Evolutionary conservation across 2,797 vertebrate species (phyloP).

Genomic region (Helarctos malayanus): DNA sequence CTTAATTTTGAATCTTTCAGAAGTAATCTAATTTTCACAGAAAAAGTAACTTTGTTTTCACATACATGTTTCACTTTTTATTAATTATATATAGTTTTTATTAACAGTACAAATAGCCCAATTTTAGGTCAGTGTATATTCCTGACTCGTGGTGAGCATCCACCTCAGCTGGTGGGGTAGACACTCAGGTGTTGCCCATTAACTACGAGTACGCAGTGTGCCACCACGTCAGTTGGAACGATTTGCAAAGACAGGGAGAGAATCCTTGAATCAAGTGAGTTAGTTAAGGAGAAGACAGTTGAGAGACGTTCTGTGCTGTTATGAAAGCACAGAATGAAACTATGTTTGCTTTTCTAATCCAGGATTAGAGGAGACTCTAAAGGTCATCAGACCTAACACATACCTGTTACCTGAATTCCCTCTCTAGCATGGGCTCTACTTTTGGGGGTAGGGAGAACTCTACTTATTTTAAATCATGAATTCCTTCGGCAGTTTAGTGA

Average conservation of each 20-base stretch:
- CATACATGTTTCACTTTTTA: neutral
- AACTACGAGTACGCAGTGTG: neutral
- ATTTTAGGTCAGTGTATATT: neutral
- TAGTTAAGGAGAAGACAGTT: neutral
- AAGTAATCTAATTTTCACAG: conserved; percentile 10
- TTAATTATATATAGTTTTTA: neutral
- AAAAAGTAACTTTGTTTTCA: neutral
- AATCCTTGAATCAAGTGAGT: neutral
- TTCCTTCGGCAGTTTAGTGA: neutral
- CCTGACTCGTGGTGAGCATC: neutral
- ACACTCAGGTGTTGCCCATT: neutral
- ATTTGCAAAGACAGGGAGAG: neutral
- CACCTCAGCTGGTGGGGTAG: neutral
- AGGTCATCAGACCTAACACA: neutral
- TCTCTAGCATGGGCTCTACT: neutral
- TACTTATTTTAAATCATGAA: neutral
- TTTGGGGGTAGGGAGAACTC: neutral
- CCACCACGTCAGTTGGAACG: neutral
- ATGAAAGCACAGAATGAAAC: neutral
- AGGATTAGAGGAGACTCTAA: neutral
- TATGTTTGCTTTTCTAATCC: conserved; percentile 19
- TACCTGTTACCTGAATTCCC: neutral
- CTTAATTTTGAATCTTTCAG: conserved; percentile 30
- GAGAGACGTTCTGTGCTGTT: neutral
- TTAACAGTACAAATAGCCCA: neutral